Percentiles rank a stretch among this genome's conserved stretches.
phyloP scores from a whole-genome alignment of 2,888 invertebrate species.

The Sesia bembeciformis region DNA sequence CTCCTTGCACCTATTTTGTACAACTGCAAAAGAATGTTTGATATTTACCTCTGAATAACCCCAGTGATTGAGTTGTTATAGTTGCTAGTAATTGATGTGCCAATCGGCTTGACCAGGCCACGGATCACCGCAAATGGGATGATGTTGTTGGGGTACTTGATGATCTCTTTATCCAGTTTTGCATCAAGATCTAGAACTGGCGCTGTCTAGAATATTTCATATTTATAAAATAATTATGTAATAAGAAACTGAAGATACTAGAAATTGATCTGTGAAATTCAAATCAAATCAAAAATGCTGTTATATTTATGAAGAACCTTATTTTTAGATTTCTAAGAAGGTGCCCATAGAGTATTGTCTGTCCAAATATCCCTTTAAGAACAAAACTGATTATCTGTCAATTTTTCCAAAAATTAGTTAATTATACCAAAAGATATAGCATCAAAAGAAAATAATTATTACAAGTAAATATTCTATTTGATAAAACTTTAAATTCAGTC shows the following conservation, averaged over 20 bases:
- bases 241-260: neutral
- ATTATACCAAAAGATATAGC: no score
- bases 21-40: neutral
- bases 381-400: no score
- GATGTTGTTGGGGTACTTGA: constrained; percentile 76
- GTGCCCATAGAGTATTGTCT: no score
- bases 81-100: constrained; percentile 82
- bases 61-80: constrained; percentile 83
- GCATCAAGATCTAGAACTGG: constrained; percentile 80
- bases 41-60: constrained; percentile 79
- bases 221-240: neutral
- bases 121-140: constrained; percentile 84
- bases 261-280: no score
- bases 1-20: neutral
- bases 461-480: no score
- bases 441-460: no score
- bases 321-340: no score
- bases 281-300: no score
- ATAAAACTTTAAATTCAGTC: no score
- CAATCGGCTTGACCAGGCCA: constrained; percentile 84
- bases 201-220: constrained; percentile 69
- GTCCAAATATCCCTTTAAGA: no score
- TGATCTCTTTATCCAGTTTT: constrained; percentile 76
- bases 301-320: no score
- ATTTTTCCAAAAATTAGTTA: no score